Base-by-base conservation (phyloP, 2,113 vertebrate species). In the Ceyx margarethae region DNA sequence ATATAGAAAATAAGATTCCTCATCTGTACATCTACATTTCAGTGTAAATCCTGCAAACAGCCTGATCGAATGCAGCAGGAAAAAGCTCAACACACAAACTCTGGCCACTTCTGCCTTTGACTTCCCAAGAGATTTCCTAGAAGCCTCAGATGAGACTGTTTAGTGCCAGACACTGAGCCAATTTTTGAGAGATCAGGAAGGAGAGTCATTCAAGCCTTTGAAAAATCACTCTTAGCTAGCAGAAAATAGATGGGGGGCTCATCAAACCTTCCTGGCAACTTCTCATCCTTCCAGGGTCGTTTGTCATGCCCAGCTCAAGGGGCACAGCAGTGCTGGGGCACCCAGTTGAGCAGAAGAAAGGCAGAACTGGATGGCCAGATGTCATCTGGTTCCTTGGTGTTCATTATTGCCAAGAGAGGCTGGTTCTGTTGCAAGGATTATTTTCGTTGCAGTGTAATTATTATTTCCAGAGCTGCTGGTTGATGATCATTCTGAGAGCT, bases 331-430 rank as follows among this genome's bases (percentile, higher is more conserved):
- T 60, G 67, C 40, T 74, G 68, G 10, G 64, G 75, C 67, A 87
- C 53, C 79, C 60, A 11, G 89, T 85, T 65, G 84, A 82, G 91
- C 87, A 58, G 86, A 88, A 90, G 58, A 90, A 94, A 87, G 71
- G 64, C 78, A 91, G 22, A 19, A 17, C 51, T 92, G 91, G 71
- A 89, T 94, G 92, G 94, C 74, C 79, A 89, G 72, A 67, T 8
- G 17, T 92, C 89, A 82, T 95, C 83, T 91, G 42, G 93, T 95
- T 92, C 82, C 87, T 57, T 45, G 21, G n/a, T 89, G 87, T 87
- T 76, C 85, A 2, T 91, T 89, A 78, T 67, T 95, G 81, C 85
- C 69, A 51, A 89, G 78, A 92, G 50, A 90, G 75, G 71, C 66
- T 72, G 80, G 89, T 93, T 89, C 66, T 85, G 71, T 67, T 45